Evolutionary conservation across 2,888 invertebrate species (phyloP).

Genomic region (Agrypnus murinus): DNA sequence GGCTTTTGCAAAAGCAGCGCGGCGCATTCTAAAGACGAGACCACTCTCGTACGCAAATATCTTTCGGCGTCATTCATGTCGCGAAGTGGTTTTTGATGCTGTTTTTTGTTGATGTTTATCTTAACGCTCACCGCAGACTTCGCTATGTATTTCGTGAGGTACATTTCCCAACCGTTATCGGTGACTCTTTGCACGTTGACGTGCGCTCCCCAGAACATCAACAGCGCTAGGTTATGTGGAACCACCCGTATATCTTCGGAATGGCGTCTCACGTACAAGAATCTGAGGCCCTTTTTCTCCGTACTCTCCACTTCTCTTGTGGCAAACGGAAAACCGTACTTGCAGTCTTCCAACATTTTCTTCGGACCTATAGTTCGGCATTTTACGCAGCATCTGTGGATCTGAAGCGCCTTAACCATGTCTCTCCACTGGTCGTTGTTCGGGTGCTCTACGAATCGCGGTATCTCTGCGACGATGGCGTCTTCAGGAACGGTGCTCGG

Average conservation of each 20-base stretch:
- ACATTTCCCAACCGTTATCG: not conserved
- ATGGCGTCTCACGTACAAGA: not conserved
- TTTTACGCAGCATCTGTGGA: not conserved
- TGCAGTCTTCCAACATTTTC: not conserved
- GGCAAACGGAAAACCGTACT: slow-evolving; percentile 1
- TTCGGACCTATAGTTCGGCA: not conserved
- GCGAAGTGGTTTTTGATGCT: no score
- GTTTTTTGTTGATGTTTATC: no score
- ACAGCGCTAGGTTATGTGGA: not conserved
- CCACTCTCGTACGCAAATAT: no score
- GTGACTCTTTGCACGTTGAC: not conserved
- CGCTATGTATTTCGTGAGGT: not conserved
- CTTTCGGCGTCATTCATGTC: no score
- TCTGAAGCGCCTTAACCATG: not conserved
- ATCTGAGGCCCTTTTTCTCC: not conserved
- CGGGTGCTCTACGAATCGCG: not conserved
- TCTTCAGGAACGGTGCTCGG: not conserved
- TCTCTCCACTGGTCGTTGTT: not conserved
- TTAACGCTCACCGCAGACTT: not conserved
- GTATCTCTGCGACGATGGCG: not conserved
- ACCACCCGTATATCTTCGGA: not conserved
- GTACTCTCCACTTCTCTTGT: not conserved
- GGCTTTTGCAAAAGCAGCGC: no score
- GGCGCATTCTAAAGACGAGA: no score
- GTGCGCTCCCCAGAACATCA: not conserved